Evolutionary conservation across 2,888 invertebrate genomes (phyloP), one percentile per base, ranked within the genome.

Genomic region (Asteroscopus sphinx): DNA sequence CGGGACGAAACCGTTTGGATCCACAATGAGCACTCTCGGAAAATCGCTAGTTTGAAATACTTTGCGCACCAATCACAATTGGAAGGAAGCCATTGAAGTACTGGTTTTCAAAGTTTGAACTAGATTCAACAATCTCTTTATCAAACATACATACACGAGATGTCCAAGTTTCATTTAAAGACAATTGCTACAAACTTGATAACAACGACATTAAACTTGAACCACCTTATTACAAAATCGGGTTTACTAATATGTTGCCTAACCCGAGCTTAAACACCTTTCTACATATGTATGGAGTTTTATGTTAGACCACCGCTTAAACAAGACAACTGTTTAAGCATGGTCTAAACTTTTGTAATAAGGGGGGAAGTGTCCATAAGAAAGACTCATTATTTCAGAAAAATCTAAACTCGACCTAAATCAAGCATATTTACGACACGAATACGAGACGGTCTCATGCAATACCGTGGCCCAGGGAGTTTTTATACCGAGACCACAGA

Each of bases 21-120:
- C 33, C 16, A 46, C 12, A 36, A 45, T 41, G 16, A 28, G 30
- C 30, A 41, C 11, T 16, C 15, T 40, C 16, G 26, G 25, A 21
- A 28, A 32, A 30, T 41, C 15, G 16, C 7, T 21, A 62, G 15
- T 58, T 58, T 48, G 7, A 30, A 44, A 58, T 58, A 57, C 25
- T 44, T 44, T 65, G 42, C 32, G 42, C 32, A 56, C 21, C 21
- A 36, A 40, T 55, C 36, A 42, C 13, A 48, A 21, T 41, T 46
- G 15, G 12, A 1, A 25, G 7, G 9, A 60, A 67, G 37, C 46
- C 30, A 47, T 46, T 26, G 17, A 51, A 52, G 17, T 16, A 40
- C 16, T 60, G 46, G 51, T 51, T 60, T 67, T 47, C 16, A 39
- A 67, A 52, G 52, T 52, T 26, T 21, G 15, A 40, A 15, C 21